Base-by-base conservation (phyloP, 2,888 invertebrate genomes). In the Oithona nana region DNA sequence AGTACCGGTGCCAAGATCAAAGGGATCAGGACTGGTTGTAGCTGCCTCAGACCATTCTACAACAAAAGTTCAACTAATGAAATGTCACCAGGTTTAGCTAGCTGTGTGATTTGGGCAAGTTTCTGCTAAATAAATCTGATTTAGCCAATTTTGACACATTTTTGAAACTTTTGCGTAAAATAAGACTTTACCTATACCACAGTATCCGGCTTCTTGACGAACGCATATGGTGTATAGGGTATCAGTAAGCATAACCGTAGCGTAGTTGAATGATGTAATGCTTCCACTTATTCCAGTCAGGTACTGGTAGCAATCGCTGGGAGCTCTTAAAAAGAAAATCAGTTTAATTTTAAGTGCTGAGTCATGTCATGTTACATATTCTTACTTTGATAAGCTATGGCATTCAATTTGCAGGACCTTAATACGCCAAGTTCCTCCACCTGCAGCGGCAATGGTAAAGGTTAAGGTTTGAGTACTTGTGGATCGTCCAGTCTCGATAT, bases 401-500 rank as follows among this genome's bases (percentile, higher is more conserved):
- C 59, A 58, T n/a, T 31, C 48, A 28, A 58, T 58, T 49, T 58
- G 59, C 16, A 48, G 20, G 8, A 58, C 59, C 26, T 49, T 58
- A 48, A 58, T 58, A 16, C 48, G 31, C 59, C 59, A 58, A 8
- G 39, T 31, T 48, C 49, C 22, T n/a, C 6, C 3, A 2, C 29
- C 31, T 26, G 57, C 29, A 16, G 48, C 48, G 1, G 48, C 22
- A 31, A 39, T 39, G 6, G 39, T 39, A 16, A 39, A 39, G 16
- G 39, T 16, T 11, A 16, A 6, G 8, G 52, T n/a, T 11, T 6
- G 6, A 52, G 52, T 8, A 8, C 11, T 11, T 8, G 52, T 24
- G 20, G 24, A 52, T 20, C 20, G 6, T 52, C 20, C 24, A n/a
- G 6, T n/a, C 52, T 52, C 20, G 8, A 52, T 11, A 20, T 20